phyloP scores from a whole-genome alignment of 2,113 vertebrate genomes.

The Cettia cetti region DNA sequence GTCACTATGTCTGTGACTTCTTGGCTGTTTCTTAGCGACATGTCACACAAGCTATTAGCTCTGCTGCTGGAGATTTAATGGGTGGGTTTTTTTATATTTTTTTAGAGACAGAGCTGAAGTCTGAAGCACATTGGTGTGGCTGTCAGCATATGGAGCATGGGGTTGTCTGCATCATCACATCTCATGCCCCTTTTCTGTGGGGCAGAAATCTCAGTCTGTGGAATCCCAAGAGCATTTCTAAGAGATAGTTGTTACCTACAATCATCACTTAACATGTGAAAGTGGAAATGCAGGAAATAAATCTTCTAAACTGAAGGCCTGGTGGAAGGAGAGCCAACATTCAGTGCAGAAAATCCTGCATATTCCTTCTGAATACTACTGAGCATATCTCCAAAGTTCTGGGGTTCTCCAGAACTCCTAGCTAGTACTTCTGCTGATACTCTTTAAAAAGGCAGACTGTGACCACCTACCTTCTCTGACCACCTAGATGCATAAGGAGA shows the following conservation, averaged over 20 bases:
- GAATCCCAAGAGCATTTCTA: not conserved
- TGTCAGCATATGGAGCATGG: not conserved
- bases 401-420: not conserved
- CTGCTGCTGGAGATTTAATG: not conserved
- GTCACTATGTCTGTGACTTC: not conserved
- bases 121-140: not conserved
- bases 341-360: not conserved
- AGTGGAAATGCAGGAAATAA: not conserved
- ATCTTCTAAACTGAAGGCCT: not conserved
- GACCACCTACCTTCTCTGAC: not conserved
- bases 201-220: not conserved
- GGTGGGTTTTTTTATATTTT: not conserved
- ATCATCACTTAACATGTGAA: not conserved
- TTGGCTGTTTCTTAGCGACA: not conserved
- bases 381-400: not conserved
- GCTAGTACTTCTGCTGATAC: not conserved
- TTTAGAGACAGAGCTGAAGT: not conserved
- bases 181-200: not conserved
- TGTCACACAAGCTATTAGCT: not conserved
- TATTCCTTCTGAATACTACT: not conserved
- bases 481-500: not conserved
- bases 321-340: not conserved
- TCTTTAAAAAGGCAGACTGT: not conserved
- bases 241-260: not conserved
- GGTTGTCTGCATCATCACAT: not conserved